Percentiles rank a stretch among this genome's conserved stretches.
Evolutionary conservation across 2,888 invertebrate species (phyloP).

Genomic region (Litoditis marina): DNA sequence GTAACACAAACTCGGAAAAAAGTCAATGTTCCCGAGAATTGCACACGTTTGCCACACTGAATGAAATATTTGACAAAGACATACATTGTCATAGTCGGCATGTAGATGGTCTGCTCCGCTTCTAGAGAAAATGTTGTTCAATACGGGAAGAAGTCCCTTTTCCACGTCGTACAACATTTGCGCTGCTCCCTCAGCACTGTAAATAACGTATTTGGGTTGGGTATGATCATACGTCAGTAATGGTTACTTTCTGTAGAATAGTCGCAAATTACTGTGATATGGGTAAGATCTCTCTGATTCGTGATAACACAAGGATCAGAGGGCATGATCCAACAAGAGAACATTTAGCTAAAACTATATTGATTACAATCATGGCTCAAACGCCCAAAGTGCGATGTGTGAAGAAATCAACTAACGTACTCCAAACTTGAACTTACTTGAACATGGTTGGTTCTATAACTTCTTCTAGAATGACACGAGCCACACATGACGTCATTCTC

Average conservation of each 20-base stretch:
- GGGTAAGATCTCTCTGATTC: no score
- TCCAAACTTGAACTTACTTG: slow-evolving; percentile 8
- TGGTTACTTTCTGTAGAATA: no score
- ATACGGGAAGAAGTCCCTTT: slow-evolving; percentile 16
- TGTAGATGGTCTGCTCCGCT: not conserved
- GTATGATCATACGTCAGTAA: not conserved
- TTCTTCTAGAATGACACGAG: slow-evolving; percentile 2
- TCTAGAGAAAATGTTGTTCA: slow-evolving; percentile 11
- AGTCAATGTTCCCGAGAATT: no score
- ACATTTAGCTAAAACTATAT: not conserved
- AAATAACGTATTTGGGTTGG: not conserved
- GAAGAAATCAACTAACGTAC: no score
- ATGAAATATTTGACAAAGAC: no score
- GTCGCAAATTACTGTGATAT: no score
- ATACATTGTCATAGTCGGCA: slow-evolving; percentile 7
- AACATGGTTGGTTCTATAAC: slow-evolving; percentile 7
- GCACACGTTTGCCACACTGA: no score
- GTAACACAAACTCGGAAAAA: no score
- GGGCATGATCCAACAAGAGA: no score
- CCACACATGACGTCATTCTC: slow-evolving; percentile 7
- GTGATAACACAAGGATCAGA: no score
- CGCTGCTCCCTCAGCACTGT: slow-evolving; percentile 14
- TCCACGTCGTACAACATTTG: slow-evolving; percentile 22
- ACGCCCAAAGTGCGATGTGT: no score
- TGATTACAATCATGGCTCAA: no score